Base-by-base conservation (phyloP, 2,888 invertebrate genomes). In the Tetheella fluctuosa region DNA sequence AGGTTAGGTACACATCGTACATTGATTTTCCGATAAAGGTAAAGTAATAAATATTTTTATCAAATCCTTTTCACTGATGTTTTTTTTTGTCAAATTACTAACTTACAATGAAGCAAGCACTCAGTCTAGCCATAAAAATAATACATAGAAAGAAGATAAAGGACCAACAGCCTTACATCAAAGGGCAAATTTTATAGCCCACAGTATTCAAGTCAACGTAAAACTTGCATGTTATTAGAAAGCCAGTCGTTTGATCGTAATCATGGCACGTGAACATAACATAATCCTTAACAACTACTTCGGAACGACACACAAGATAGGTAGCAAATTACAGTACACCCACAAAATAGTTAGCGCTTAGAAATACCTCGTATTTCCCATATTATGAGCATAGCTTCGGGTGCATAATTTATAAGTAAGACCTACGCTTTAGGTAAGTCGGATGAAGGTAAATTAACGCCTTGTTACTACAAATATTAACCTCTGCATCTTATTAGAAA, bases 211-310 rank as follows among this genome's bases (percentile, higher is more conserved):
- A 48, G 48, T 48, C 17, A 48, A n/a, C 48, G 20, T 48, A 48
- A 48, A 48, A 48, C 48, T 48, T 48, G 48, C 48, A 48, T 48
- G 7, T 48, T 48, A 48, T 48, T 48, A 48, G 48, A 48, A 48
- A 10, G 17, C 48, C 8, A 20, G 48, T 20, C 8, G 48, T 48
- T 7, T 48, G 48, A 42, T 42, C 42, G 42, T 42, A n/a, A 48
- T 48, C 48, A 20, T 48, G 20, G 20, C 48, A 48, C 48, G 48
- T 17, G 48, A 48, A 48, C 20, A 42, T 17, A 17, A 10, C 20
- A 10, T 48, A 48, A 48, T 20, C 48, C 48, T 48, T 10, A 17
- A n/a, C 10, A 10, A 48, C 17, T 48, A 3, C 48, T 48, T 10
- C 48, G 10, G 2, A 48, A 20, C 10, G 20, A 20, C 48, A 48